Evolutionary conservation across 2,113 vertebrate species (phyloP), one percentile per base, ranked within the genome.

Genomic region (Terrapene triunguis): DNA sequence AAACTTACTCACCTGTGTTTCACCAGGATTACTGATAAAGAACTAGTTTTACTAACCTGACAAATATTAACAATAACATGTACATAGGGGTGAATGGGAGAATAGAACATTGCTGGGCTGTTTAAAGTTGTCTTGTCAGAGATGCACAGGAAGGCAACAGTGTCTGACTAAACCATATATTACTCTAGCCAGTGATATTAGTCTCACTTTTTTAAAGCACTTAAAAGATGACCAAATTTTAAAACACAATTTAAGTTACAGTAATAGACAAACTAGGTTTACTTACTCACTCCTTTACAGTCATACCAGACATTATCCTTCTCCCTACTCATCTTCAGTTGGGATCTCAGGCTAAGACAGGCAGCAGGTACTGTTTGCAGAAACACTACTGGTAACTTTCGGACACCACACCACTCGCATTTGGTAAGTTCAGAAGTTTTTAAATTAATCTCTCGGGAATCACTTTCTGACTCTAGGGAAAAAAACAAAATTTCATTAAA

Each of bases 331-430:
- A 99, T 99, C 92, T 98, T 98, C 81, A 99, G 98, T n/a, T 99
- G 98, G 6, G 98, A 83, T 82, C 99, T 99, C 84, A 99, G 98
- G 19, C 98, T 99, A 25, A 97, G 97, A 83, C 99, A 99, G 96
- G 99, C 98, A 14, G 96, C 87, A 11, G 98, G 97, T 7, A 98
- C 91, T 17, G 99, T 99, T 97, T 99, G 99, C 80, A 99, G 98
- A 97, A 99, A 99, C 81, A 99, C 97, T 47, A 99, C 99, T 6
- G 99, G 99, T 53, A 99, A 98, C 95, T 99, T 99, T 84, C 99
- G 97, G 53, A 99, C 99, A 89, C 98, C 98, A 97, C 99, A 99
- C 99, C 99, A 99, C 98, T 99, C 99, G 88, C 99, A 99, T 98
- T 99, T 99, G 91, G 98, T 99, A 95, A 99, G 98, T 97, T 99